Base-by-base conservation (phyloP, 2,888 invertebrate species). In the Hypolimnas misippus region DNA sequence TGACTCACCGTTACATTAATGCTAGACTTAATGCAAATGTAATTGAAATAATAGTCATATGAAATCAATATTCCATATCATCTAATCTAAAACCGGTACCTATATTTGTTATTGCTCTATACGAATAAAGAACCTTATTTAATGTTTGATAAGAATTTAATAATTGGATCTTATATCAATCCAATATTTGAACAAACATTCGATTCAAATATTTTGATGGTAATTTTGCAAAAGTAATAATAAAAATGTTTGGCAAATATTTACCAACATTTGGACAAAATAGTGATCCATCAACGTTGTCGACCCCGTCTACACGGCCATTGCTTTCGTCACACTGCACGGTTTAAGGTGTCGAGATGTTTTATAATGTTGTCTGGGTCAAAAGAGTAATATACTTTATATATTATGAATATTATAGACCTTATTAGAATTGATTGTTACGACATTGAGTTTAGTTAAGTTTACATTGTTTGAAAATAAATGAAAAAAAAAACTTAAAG, bases 261-360 rank as follows among this genome's bases (percentile, higher is more conserved):
- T 61, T 62, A 51, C 35, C 38, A 12, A 64, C 40, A 58, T 25
- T 21, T 52, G 46, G n/a, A 38, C 44, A 63, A 49, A 50, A 57
- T 44, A 51, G 59, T 5, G 49, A 63, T 59, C 56, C 49, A 57
- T 51, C 57, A 59, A 17, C 31, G 38, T 7, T 19, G 49, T 38
- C 46, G 31, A 55, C 35, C 44, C 25, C 35, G 62, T 46, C 66
- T 46, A 25, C 14, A 52, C 33, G 58, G 58, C 49, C 46, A 31
- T 58, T 63, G 55, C 62, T 60, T 58, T 62, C 52, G 66, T 65
- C 51, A 67, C 57, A 62, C 62, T 66, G 25, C 25, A 57, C 21
- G 65, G 31, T 52, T 57, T 57, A 57, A 66, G 52, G 44, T 58
- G 60, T 44, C 53, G 46, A 55, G 42, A n/a, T 16, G 29, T n/a